Conservation (phyloP, 2,888 invertebrate genomes). For the Cerastis leucographa region DNA sequence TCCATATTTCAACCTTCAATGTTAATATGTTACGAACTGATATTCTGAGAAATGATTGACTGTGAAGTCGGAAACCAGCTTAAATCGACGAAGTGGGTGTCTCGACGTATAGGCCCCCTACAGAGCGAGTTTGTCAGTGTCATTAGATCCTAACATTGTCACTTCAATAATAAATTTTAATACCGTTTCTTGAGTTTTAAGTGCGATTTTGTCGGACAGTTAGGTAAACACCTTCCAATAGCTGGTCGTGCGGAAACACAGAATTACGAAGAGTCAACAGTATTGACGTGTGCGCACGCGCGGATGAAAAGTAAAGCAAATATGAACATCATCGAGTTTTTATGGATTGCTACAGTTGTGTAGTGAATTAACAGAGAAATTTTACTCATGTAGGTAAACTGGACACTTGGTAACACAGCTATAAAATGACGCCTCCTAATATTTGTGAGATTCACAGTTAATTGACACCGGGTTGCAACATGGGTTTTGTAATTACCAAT, state of each 20-base stretch:
- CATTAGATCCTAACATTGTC: slow-evolving; percentile 73
- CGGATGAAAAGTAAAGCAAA: slow-evolving; percentile 59
- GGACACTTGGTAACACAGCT: slow-evolving; percentile 45
- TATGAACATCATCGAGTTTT: slow-evolving; percentile 49
- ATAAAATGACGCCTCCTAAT: slow-evolving; percentile 44
- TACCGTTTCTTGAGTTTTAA: slow-evolving; percentile 80
- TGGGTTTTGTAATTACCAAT: slow-evolving; percentile 22
- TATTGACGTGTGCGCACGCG: slow-evolving; percentile 67
- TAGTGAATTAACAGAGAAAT: slow-evolving; percentile 59
- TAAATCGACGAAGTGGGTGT: slow-evolving; percentile 66
- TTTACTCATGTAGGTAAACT: slow-evolving; percentile 56
- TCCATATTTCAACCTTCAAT: slow-evolving; percentile 72
- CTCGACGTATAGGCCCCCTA: slow-evolving; percentile 72
- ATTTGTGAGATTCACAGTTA: slow-evolving; percentile 60
- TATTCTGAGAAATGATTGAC: slow-evolving; percentile 76
- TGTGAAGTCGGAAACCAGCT: slow-evolving; percentile 50
- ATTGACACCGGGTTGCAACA: slow-evolving; percentile 39
- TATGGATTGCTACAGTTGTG: slow-evolving; percentile 67
- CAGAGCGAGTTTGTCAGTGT: slow-evolving; percentile 78
- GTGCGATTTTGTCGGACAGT: slow-evolving; percentile 81
- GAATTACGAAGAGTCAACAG: slow-evolving; percentile 75
- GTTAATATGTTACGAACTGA: slow-evolving; percentile 71
- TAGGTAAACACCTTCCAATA: slow-evolving; percentile 82
- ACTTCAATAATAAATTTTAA: slow-evolving; percentile 73
- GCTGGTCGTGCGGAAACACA: slow-evolving; percentile 75